These are phyloP conservation scores for Dasysyrphus tricinctus DNA, from an alignment of 2,888 invertebrate genomes.

Conservation along the genomic window DNA sequence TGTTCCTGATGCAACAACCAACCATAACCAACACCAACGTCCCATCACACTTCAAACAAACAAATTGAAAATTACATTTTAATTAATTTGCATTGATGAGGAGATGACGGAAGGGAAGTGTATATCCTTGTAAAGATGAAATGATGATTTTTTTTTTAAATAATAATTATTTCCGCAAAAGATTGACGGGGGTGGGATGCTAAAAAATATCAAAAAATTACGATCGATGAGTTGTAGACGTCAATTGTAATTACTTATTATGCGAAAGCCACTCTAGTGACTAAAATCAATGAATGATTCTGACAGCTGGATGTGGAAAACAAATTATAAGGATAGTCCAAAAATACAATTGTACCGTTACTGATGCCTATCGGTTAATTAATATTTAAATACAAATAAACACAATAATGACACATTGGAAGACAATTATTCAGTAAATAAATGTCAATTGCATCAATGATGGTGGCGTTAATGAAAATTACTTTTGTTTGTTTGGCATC, in stretches of 20 bases:
- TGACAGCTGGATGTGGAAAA: neutral
- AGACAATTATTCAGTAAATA: slow-evolving; percentile 54
- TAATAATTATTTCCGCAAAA: slow-evolving; percentile 44
- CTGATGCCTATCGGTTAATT: slow-evolving; percentile 42
- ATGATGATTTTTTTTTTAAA: slow-evolving; percentile 27
- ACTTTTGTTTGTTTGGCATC: slow-evolving; percentile 55
- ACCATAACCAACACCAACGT: neutral
- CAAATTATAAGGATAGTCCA: neutral
- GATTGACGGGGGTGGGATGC: slow-evolving; percentile 9
- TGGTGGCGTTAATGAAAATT: slow-evolving; percentile 50
- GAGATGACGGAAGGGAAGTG: slow-evolving; percentile 34
- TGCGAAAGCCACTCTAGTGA: slow-evolving; percentile 27
- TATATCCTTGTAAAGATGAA: slow-evolving; percentile 24
- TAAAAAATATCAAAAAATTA: neutral
- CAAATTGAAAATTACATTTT: slow-evolving; percentile 68
- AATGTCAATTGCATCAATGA: slow-evolving; percentile 62
- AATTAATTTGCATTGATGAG: slow-evolving; percentile 67
- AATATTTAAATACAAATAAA: slow-evolving; percentile 65
- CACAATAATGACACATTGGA: slow-evolving; percentile 34
- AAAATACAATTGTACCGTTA: neutral
- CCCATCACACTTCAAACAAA: slow-evolving; percentile 44
- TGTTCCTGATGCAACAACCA: neutral
- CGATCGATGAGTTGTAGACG: slow-evolving; percentile 13
- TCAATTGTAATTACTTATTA: slow-evolving; percentile 34
- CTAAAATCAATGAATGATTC: slow-evolving; percentile 27